These are phyloP conservation scores for Squalus acanthias DNA, from an alignment of 2,797 vertebrate genomes.

Conservation along the genomic window DNA sequence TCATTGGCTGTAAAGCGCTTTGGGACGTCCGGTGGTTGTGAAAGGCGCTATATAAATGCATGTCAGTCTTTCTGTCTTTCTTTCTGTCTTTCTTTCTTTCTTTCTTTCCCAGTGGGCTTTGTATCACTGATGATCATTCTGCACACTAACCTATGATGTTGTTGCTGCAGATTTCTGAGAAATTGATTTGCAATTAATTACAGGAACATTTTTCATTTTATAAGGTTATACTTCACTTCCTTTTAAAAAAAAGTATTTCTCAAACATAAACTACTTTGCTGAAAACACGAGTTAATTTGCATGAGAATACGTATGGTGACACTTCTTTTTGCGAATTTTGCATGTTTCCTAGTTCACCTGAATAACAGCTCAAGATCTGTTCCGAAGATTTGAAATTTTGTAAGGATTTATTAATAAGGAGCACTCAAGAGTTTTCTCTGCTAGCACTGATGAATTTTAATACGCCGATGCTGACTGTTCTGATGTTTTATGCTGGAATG, in stretches of 20 bases:
- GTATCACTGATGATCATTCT: neutral
- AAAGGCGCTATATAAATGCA: too few relatives aligned
- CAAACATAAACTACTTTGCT: neutral
- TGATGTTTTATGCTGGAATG: neutral
- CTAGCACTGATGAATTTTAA: neutral
- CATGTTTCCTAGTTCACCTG: neutral
- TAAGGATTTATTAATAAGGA: constrained; percentile 7
- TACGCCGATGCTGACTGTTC: neutral
- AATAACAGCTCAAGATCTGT: neutral
- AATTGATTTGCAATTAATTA: neutral
- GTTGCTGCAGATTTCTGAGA: too few relatives aligned
- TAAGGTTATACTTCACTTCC: neutral
- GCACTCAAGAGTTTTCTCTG: constrained; percentile 4
- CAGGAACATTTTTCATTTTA: neutral
- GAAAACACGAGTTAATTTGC: neutral
- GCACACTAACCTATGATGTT: neutral
- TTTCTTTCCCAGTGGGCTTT: too few relatives aligned
- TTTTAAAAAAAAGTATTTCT: neutral
- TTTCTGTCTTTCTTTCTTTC: too few relatives aligned
- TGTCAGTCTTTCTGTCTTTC: too few relatives aligned
- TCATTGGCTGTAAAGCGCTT: too few relatives aligned
- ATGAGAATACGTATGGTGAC: neutral
- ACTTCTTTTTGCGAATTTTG: neutral
- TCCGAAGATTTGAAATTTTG: neutral
- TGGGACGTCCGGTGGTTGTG: too few relatives aligned